Conservation (phyloP, 2,113 vertebrate species). For the Caranx melampygus region DNA sequence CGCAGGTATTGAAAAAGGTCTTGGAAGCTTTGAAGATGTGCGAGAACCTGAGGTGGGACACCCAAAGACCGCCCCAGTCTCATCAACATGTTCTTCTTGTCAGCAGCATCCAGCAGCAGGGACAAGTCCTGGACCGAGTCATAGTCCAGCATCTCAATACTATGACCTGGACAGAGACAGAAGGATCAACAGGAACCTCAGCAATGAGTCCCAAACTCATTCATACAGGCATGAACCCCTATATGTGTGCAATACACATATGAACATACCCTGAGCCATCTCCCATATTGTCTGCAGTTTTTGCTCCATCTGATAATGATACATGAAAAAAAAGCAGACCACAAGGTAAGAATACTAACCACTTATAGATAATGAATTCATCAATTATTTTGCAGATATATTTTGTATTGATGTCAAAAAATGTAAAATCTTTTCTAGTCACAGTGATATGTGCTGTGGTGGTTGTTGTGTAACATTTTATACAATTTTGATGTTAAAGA, state of each 20-base stretch:
- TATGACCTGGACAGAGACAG: constrained; percentile 57
- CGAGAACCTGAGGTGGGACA: constrained; percentile 62
- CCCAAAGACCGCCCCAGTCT: constrained; percentile 62
- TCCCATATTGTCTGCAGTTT: constrained; percentile 73
- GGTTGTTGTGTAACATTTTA: no score
- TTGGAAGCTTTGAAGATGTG: constrained; percentile 68
- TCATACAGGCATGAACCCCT: background rate
- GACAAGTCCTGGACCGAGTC: constrained; percentile 76
- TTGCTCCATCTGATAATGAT: constrained; percentile 63
- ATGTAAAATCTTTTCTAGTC: background rate
- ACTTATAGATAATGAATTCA: background rate
- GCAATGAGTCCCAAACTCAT: background rate
- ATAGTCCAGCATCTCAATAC: constrained; percentile 69
- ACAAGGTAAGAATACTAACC: background rate
- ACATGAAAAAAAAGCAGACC: background rate
- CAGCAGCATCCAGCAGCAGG: constrained; percentile 62
- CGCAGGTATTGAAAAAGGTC: constrained; percentile 78
- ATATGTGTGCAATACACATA: background rate
- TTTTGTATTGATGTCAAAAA: no score
- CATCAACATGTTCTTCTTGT: constrained; percentile 38
- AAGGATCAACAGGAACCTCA: background rate
- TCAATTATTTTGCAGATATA: no score
- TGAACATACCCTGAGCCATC: constrained; percentile 62
- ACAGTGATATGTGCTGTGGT: background rate
- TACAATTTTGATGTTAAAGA: no score